Evolutionary conservation across 2,797 vertebrate species (phyloP).

Genomic region (Pelodytes ibericus): DNA sequence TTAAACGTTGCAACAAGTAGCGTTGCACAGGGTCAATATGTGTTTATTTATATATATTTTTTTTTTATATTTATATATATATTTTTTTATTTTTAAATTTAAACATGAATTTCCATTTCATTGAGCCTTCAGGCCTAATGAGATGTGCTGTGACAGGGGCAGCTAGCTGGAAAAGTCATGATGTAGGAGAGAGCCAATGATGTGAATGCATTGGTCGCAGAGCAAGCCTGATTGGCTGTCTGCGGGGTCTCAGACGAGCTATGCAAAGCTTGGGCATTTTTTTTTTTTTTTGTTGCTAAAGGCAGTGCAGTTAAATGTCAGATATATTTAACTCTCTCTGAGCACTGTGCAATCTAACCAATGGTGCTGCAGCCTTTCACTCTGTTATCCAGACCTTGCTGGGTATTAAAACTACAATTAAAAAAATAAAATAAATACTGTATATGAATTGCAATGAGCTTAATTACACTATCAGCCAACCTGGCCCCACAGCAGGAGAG

Average conservation of each 20-base stretch:
- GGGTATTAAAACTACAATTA: background rate
- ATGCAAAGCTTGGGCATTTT: conserved; percentile 63
- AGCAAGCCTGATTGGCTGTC: conserved; percentile 62
- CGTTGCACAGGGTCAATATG: conserved; percentile 79
- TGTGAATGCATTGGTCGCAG: conserved; percentile 69
- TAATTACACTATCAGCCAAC: too few relatives aligned
- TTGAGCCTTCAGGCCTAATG: conserved; percentile 80
- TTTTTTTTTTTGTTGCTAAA: conserved; percentile 63
- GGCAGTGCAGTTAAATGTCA: conserved; percentile 64
- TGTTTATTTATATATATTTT: too few relatives aligned
- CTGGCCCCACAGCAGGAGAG: too few relatives aligned
- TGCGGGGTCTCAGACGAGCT: conserved; percentile 56
- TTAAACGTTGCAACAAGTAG: conserved; percentile 80
- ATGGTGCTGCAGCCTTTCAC: background rate
- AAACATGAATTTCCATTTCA: conserved; percentile 84
- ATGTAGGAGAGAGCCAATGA: conserved; percentile 75
- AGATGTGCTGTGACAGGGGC: conserved; percentile 80
- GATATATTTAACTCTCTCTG: conserved; percentile 63
- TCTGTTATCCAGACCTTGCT: background rate
- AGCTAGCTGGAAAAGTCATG: conserved; percentile 79
- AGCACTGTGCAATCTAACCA: conserved; percentile 48
- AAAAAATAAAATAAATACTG: background rate
- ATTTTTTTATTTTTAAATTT: conserved; percentile 85
- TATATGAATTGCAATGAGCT: background rate
- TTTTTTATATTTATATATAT: too few relatives aligned